These are phyloP conservation scores for Andrena camellia DNA, from an alignment of 2,888 invertebrate species.

Conservation along the genomic window DNA sequence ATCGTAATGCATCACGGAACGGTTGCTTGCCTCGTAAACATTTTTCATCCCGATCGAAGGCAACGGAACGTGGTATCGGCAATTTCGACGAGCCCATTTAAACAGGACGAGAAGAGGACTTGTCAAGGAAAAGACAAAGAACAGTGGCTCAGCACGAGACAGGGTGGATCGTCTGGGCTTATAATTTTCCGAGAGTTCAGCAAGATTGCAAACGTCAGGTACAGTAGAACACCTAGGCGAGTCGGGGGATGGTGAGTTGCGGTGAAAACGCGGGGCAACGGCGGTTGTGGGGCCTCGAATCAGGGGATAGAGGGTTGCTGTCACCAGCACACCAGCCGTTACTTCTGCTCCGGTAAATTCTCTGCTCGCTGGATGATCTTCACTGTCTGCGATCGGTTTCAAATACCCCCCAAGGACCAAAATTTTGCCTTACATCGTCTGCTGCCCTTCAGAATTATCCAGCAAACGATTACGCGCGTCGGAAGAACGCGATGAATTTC, in stretches of 20 bases:
- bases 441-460: slow-evolving; percentile 23
- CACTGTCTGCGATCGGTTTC: slow-evolving; percentile 75
- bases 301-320: slow-evolving; percentile 74
- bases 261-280: slow-evolving; percentile 75
- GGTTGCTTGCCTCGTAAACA: neutral
- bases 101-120: neutral
- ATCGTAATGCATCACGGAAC: too few species aligned
- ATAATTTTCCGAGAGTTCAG: slow-evolving; percentile 81
- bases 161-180: slow-evolving; percentile 71
- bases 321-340: slow-evolving; percentile 78
- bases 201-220: slow-evolving; percentile 84
- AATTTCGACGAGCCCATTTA: slow-evolving; percentile 9
- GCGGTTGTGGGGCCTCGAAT: slow-evolving; percentile 84
- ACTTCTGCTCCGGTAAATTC: slow-evolving; percentile 78
- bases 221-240: slow-evolving; percentile 74
- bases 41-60: neutral
- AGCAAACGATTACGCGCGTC: slow-evolving; percentile 3
- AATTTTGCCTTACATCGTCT: slow-evolving; percentile 71
- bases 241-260: slow-evolving; percentile 75
- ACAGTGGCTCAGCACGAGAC: neutral
- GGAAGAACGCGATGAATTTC: slow-evolving; percentile 5
- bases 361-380: slow-evolving; percentile 76
- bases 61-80: neutral
- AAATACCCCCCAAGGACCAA: slow-evolving; percentile 75
- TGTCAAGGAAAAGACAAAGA: neutral